phyloP scores from a whole-genome alignment of 2,797 vertebrate genomes.

The Distichodus sexfasciatus region DNA sequence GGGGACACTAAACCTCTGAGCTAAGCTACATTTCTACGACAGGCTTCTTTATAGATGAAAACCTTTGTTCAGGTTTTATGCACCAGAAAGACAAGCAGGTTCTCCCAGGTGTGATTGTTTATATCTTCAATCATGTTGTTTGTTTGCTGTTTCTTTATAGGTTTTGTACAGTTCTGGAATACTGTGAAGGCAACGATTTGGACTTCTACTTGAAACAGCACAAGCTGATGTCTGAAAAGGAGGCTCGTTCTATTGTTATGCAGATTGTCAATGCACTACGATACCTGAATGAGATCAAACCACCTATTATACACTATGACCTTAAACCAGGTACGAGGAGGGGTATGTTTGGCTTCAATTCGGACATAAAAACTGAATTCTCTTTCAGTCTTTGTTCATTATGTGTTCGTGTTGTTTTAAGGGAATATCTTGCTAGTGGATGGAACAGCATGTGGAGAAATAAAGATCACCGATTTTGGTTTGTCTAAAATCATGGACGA shows the following conservation, averaged over 20 bases:
- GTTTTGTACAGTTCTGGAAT: conserved; percentile 99
- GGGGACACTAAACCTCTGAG: background rate
- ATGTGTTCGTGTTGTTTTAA: conserved; percentile 53
- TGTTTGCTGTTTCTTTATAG: conserved; percentile 56
- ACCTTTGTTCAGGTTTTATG: background rate
- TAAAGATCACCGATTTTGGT: conserved; percentile 99
- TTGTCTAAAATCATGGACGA: conserved; percentile 99
- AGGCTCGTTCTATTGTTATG: conserved; percentile 98
- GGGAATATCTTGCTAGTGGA: conserved; percentile 98
- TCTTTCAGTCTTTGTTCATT: background rate
- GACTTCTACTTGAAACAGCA: conserved; percentile 99
- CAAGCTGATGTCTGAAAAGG: conserved; percentile 99
- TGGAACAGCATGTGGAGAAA: conserved; percentile 97
- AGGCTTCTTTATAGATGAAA: background rate
- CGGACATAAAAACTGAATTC: too few relatives aligned
- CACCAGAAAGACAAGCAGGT: too few relatives aligned
- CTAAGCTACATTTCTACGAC: background rate
- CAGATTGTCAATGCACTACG: conserved; percentile 99
- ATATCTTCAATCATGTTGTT: background rate
- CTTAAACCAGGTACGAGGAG: conserved; percentile 89
- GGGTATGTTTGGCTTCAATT: too few relatives aligned
- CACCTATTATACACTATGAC: conserved; percentile 99
- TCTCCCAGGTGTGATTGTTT: too few relatives aligned
- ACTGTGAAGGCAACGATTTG: conserved; percentile 99
- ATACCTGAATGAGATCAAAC: conserved; percentile 99